Base-by-base conservation (phyloP, 2,113 vertebrate species). In the Campylomormyrus numenius region DNA sequence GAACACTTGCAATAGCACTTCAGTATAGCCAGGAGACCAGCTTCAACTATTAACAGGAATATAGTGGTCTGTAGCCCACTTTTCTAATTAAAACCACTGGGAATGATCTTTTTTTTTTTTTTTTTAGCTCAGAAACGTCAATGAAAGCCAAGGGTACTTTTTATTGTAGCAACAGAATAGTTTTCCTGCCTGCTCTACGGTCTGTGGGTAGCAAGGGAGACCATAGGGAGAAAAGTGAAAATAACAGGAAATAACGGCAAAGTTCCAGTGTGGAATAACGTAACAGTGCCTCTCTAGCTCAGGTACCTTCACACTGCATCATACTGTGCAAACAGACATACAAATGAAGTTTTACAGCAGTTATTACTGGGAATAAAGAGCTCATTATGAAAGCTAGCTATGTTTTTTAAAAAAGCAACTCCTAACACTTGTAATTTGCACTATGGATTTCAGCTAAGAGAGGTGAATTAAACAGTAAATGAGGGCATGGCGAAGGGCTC, bases 41-140 rank as follows among this genome's bases (percentile, higher is more conserved):
- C 93, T 92, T 91, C 92, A 91, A 92, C 94, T 94, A 94, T 95
- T 95, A 95, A 93, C 95, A 92, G 89, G 92, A 95, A 94, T 93
- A 90, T 93, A 93, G 93, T 94, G 91, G 92, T 88, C 94, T 94
- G 93, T 92, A 91, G 92, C 85, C 90, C 90, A 92, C 93, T 94
- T 95, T 95, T 95, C 93, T 96, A 96, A 96, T 96, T 96, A 93
- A 96, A 96, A 96, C 95, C 95, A 94, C 90, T 94, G 96, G 95
- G 95, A 96, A 91, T 92, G 89, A 91, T 91, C 62, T 27, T 39
- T 39, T 66, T 31, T n/a, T 66, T 62, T 56, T 93, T 95, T 19
- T 53, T 94, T 92, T 92, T 90, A 95, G 92, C 92, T 93, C 93
- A 53, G 92, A 46, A 91, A 92, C 83, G 11, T 92, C 92, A 91